Percentiles rank a stretch among this genome's conserved stretches.
Conservation (phyloP, 2,113 vertebrate species). For the Ceyx cyanopectus region DNA sequence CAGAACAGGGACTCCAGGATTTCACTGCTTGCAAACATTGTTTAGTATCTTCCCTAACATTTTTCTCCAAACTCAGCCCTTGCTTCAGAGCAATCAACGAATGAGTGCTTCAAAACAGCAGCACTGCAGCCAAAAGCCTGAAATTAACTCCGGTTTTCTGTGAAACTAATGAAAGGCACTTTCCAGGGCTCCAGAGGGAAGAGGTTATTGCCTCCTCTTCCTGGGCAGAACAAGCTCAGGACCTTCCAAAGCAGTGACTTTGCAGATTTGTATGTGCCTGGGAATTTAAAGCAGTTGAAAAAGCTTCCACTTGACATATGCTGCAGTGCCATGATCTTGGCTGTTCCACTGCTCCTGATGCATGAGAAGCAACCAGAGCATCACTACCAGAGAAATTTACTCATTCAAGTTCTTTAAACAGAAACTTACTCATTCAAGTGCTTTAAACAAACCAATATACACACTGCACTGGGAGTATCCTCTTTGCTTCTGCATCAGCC, state of each 20-base stretch:
- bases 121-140: conserved; percentile 2
- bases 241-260: background rate
- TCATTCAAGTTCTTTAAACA: background rate
- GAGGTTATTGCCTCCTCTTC: conserved; percentile 15
- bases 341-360: background rate
- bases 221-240: background rate
- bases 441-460: background rate
- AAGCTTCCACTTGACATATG: background rate
- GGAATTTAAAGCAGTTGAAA: conserved; percentile 4
- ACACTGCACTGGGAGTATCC: background rate
- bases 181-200: conserved; percentile 28
- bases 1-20: background rate
- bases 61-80: background rate
- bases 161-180: background rate
- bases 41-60: background rate
- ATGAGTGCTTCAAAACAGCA: background rate
- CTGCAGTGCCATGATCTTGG: background rate
- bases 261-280: background rate
- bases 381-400: background rate
- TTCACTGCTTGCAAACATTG: background rate
- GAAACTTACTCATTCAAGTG: background rate
- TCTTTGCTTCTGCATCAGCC: background rate
- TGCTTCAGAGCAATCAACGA: background rate
- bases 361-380: background rate
- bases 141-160: background rate